Conservation (phyloP, 2,797 vertebrate species). For the Sparus aurata region DNA sequence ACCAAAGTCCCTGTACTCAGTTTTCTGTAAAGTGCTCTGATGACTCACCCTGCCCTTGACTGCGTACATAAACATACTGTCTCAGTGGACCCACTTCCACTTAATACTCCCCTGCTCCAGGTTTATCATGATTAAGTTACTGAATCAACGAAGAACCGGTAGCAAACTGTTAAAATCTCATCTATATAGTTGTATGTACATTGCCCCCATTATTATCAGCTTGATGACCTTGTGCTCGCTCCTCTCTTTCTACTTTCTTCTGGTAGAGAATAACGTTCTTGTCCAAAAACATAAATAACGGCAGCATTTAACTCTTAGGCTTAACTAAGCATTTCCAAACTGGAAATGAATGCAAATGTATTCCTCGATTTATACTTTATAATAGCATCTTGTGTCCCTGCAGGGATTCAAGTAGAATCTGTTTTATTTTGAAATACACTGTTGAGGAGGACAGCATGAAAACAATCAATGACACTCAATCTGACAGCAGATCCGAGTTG, state of each 20-base stretch:
- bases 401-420: neutral
- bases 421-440: constrained; percentile 12
- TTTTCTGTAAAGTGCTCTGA: neutral
- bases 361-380: neutral
- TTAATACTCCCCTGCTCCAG: neutral
- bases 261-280: no score
- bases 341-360: neutral
- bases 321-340: no score
- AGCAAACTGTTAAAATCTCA: no score
- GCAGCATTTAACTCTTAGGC: no score
- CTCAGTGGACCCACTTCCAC: neutral
- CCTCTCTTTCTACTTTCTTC: no score
- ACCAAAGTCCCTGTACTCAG: neutral
- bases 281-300: no score
- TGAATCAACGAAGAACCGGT: no score
- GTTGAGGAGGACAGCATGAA: constrained; percentile 12
- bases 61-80: neutral
- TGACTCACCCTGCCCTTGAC: neutral
- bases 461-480: constrained; percentile 5
- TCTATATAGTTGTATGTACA: no score
- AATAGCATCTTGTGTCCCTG: neutral
- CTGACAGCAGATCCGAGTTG: constrained; percentile 9
- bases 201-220: no score
- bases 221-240: no score
- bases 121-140: no score